Evolutionary conservation across 1,140 invertebrate genomes (phyloP).

Genomic region (Zaprionus lachaisei): DNA sequence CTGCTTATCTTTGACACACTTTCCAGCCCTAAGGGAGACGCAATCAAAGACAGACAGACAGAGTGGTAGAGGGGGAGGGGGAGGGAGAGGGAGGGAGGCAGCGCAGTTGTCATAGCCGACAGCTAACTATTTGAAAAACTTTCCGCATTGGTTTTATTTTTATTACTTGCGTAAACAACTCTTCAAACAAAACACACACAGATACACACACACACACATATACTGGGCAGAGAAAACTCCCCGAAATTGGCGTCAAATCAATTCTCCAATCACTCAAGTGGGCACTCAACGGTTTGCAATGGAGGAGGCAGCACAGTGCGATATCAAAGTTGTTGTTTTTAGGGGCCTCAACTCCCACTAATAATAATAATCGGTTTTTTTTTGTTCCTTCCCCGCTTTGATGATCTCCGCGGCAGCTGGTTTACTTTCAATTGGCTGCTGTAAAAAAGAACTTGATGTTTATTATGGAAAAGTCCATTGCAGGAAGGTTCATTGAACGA

Average conservation of each 20-base stretch:
- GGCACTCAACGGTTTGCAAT: slow-evolving; percentile 39
- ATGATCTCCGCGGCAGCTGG: slow-evolving; percentile 58
- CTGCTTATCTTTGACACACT: slow-evolving; percentile 51
- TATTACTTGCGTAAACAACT: slow-evolving; percentile 36
- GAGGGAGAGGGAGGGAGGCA: background rate
- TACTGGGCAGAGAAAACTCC: background rate
- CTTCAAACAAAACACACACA: slow-evolving; percentile 7
- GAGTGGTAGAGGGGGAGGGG: no score
- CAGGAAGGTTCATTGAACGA: slow-evolving; percentile 69
- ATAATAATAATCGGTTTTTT: slow-evolving; percentile 53
- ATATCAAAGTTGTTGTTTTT: slow-evolving; percentile 19
- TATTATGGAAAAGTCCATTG: slow-evolving; percentile 69
- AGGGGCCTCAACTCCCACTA: slow-evolving; percentile 64
- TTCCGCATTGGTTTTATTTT: slow-evolving; percentile 24
- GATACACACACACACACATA: background rate
- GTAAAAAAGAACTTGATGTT: slow-evolving; percentile 65
- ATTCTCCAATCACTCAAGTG: slow-evolving; percentile 63
- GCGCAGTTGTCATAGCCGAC: background rate
- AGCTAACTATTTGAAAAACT: slow-evolving; percentile 13
- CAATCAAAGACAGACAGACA: background rate
- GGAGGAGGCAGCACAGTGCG: slow-evolving; percentile 9
- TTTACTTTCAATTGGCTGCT: slow-evolving; percentile 61
- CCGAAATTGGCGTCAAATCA: slow-evolving; percentile 43
- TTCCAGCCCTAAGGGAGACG: slow-evolving; percentile 9
- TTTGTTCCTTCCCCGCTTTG: slow-evolving; percentile 43